Percentiles rank a stretch among this genome's conserved stretches.
These are phyloP conservation scores for Melieria omissa DNA, from an alignment of 2,888 invertebrate genomes.

Conservation along the genomic window DNA sequence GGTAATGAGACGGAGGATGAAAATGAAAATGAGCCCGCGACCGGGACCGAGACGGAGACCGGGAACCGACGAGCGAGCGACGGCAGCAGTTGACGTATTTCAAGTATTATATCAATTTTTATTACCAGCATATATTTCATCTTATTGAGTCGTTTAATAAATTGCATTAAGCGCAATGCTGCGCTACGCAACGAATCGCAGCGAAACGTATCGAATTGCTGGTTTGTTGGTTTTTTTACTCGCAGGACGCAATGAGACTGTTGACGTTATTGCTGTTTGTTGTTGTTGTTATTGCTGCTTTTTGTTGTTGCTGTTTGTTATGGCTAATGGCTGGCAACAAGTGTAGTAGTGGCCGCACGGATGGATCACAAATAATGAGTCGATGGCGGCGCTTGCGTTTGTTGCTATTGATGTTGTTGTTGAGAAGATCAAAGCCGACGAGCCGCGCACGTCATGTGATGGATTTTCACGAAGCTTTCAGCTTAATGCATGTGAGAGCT, in stretches of 20 bases:
- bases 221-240: no score
- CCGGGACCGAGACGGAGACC: constrained; percentile 17
- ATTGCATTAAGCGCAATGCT: constrained; percentile 33
- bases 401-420: no score
- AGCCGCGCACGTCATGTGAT: no score
- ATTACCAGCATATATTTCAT: constrained; percentile 63
- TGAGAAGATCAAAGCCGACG: no score
- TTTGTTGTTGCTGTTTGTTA: not conserved
- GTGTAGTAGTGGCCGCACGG: no score
- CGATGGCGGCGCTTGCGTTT: no score
- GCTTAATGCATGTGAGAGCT: no score
- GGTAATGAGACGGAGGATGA: constrained; percentile 35
- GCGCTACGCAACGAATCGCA: constrained; percentile 9
- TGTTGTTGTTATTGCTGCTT: constrained; percentile 8
- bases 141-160: constrained; percentile 63
- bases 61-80: constrained; percentile 14
- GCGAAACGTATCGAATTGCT: constrained; percentile 18
- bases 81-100: constrained; percentile 43
- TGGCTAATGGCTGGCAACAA: no score
- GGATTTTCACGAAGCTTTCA: no score
- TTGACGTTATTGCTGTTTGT: not conserved
- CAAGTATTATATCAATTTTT: constrained; percentile 62
- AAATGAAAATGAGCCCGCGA: constrained; percentile 9
- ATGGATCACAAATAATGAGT: no score
- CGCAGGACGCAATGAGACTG: no score